Percentiles rank a stretch among this genome's conserved stretches.
These are phyloP conservation scores for Hydrolagus affinis DNA, from an alignment of 2,113 vertebrate species.

Conservation along the genomic window DNA sequence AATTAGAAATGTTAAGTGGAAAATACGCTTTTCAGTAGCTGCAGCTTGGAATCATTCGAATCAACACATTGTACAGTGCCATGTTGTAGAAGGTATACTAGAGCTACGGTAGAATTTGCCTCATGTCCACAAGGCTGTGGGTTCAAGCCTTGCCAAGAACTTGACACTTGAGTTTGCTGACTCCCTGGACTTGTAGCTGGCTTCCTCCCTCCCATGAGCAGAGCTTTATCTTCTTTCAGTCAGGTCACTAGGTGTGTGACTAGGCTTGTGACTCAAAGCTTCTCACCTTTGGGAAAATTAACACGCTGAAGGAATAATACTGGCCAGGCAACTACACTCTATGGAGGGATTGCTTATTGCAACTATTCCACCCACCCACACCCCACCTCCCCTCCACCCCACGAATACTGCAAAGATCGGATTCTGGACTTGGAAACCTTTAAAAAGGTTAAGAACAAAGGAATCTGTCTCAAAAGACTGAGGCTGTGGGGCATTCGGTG, in stretches of 20 bases:
- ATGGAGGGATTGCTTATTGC: too few species aligned
- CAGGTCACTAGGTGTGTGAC: not conserved
- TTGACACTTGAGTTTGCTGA: not conserved
- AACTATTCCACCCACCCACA: too few species aligned
- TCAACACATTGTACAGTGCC: not conserved
- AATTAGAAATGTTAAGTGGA: slow-evolving; percentile 13
- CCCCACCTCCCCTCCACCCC: too few species aligned
- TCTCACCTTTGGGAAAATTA: not conserved
- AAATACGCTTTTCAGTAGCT: not conserved
- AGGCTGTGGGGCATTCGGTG: not conserved
- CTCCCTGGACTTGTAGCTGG: too few species aligned
- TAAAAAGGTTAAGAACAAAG: not conserved
- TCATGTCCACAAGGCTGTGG: not conserved
- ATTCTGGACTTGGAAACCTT: not conserved
- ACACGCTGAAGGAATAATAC: not conserved
- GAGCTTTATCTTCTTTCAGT: not conserved
- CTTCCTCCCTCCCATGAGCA: not conserved
- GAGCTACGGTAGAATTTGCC: not conserved
- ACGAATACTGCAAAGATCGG: not conserved
- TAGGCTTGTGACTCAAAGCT: not conserved
- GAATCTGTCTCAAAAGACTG: not conserved
- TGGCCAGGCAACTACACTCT: not conserved
- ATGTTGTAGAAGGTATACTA: not conserved
- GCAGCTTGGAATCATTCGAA: not conserved
- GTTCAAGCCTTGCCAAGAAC: not conserved